These are phyloP conservation scores for Hemiprocne comata DNA, from an alignment of 2,113 vertebrate genomes.

Conservation along the genomic window DNA sequence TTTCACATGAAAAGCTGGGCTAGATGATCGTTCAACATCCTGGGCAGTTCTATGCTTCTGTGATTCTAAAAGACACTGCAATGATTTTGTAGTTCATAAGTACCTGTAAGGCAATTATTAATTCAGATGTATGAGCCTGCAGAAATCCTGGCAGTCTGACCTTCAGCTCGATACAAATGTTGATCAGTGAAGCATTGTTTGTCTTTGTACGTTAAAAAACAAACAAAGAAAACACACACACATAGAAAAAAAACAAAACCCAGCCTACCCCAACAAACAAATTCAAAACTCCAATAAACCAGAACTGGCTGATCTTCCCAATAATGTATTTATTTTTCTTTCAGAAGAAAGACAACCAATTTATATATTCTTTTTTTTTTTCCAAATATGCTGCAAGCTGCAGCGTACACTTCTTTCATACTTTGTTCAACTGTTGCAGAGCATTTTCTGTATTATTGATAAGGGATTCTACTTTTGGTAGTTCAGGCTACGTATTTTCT, in stretches of 20 bases:
- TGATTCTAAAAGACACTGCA: neutral
- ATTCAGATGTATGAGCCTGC: conserved; percentile 12
- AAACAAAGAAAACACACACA: neutral
- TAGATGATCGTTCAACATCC: neutral
- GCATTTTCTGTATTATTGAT: neutral
- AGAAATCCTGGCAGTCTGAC: conserved; percentile 55
- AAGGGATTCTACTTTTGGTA: neutral
- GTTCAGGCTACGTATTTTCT: neutral
- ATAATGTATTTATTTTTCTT: neutral
- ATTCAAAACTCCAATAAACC: neutral
- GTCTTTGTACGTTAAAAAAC: neutral
- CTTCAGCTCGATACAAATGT: conserved; percentile 44
- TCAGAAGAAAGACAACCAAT: neutral
- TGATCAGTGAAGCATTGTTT: conserved; percentile 50
- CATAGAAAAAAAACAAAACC: neutral
- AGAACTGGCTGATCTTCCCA: neutral
- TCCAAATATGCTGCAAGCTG: neutral
- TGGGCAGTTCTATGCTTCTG: neutral
- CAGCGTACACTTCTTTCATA: neutral
- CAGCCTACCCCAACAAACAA: neutral
- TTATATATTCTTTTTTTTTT: neutral
- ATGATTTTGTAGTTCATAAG: neutral
- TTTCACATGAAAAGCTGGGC: neutral
- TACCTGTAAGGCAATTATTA: conserved; percentile 45
- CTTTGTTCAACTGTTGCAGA: neutral